These are phyloP conservation scores for Boulengeromyrus knoepffleri DNA, from an alignment of 2,113 vertebrate genomes.

Conservation along the genomic window DNA sequence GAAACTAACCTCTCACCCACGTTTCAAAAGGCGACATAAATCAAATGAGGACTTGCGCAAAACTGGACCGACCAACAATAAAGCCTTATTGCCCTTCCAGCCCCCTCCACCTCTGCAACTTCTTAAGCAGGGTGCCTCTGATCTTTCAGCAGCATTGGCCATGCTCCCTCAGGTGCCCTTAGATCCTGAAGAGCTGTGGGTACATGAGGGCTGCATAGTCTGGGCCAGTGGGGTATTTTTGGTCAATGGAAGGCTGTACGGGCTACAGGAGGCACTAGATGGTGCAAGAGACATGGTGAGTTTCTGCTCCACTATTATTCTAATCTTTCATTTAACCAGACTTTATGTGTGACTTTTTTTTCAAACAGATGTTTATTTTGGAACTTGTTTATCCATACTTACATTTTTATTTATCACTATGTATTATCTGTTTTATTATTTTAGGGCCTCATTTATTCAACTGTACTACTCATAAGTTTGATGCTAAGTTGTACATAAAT, in stretches of 20 bases:
- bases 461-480: not conserved
- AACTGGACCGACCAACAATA: constrained; percentile 80
- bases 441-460: not conserved
- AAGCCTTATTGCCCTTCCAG: constrained; percentile 69
- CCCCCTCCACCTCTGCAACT: constrained; percentile 69
- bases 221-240: constrained; percentile 98
- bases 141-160: constrained; percentile 80
- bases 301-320: constrained; percentile 28
- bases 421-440: not conserved
- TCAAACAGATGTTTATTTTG: not conserved
- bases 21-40: constrained; percentile 91
- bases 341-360: not conserved
- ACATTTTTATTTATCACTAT: not conserved
- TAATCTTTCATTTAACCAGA: not conserved
- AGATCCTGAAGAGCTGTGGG: constrained; percentile 97
- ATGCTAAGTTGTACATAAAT: not conserved
- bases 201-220: constrained; percentile 92
- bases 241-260: constrained; percentile 91
- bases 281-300: constrained; percentile 95
- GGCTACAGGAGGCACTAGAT: constrained; percentile 95
- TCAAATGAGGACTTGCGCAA: constrained; percentile 82
- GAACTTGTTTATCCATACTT: not conserved
- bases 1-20: constrained; percentile 84
- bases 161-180: constrained; percentile 97
- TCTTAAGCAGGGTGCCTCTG: constrained; percentile 71